These are phyloP conservation scores for Lineus longissimus DNA, from an alignment of 1,140 invertebrate genomes.

Conservation along the genomic window DNA sequence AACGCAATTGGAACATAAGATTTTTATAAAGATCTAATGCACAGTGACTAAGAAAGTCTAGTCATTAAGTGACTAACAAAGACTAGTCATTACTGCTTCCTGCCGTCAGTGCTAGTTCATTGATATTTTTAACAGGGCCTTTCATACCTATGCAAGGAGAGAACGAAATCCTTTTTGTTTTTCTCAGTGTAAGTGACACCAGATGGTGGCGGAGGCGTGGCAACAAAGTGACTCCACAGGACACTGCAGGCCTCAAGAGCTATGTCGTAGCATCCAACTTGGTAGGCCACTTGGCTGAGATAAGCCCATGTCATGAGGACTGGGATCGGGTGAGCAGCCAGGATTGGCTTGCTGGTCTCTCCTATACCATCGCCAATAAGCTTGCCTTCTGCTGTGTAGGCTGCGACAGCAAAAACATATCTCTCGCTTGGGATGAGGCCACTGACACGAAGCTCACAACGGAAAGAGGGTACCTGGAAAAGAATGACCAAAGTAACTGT, in stretches of 20 bases:
- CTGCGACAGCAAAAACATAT: slow-evolving; percentile 52
- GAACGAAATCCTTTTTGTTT: slow-evolving; percentile 40
- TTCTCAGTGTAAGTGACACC: slow-evolving; percentile 32
- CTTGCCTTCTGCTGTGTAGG: slow-evolving; percentile 48
- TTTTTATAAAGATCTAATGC: too few relatives aligned
- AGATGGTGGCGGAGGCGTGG: slow-evolving; percentile 29
- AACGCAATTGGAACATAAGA: too few relatives aligned
- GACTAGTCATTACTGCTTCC: too few relatives aligned
- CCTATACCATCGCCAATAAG: slow-evolving; percentile 49
- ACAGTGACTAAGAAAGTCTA: too few relatives aligned
- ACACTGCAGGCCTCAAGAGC: slow-evolving; percentile 40
- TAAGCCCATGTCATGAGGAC: slow-evolving; percentile 49
- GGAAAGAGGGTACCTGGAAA: slow-evolving; percentile 33
- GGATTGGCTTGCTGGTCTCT: slow-evolving; percentile 46
- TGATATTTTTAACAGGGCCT: too few relatives aligned
- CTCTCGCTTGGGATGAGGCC: slow-evolving; percentile 43
- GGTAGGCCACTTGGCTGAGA: slow-evolving; percentile 50
- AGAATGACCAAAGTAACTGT: background rate
- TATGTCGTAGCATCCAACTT: slow-evolving; percentile 43
- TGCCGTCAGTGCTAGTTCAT: too few relatives aligned
- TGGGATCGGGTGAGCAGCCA: slow-evolving; percentile 47
- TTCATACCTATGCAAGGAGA: slow-evolving; percentile 46
- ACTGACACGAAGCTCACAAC: slow-evolving; percentile 38
- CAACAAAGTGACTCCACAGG: slow-evolving; percentile 50
- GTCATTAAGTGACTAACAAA: too few relatives aligned